Base-by-base conservation (phyloP, 2,888 invertebrate species). In the Papilio demoleus region DNA sequence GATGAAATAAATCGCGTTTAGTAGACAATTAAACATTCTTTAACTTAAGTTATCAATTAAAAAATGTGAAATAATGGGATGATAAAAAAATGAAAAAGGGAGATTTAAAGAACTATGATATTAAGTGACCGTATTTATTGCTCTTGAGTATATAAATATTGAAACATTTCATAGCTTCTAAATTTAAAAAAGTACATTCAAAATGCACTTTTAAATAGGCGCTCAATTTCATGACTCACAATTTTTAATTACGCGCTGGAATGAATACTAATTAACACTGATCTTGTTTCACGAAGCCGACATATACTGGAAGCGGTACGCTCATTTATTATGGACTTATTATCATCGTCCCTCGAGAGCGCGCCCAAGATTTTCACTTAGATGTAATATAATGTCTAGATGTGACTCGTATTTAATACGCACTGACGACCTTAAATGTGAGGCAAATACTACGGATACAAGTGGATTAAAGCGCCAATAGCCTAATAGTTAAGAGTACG, bases 311-410 rank as follows among this genome's bases (percentile, higher is more conserved):
- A 74, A 80, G 80, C 80, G 73, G 72, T 77, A 72, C 73, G 84
- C 81, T 86, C 85, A 85, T 88, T 88, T 85, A 79, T 88, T 83
- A 83, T 77, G 68, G 79, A 82, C 84, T 87, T 86, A 88, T 85
- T 86, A 85, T 82, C 70, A 69, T 70, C 75, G 72, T 79, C 78
- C 78, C 75, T 69, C 63, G 77, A 77, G 80, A 76, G 42, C 61
- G 19, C 61, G 53, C 65, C 65, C 60, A 75, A 79, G 77, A 77
- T 79, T 80, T 77, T 81, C 82, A 75, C 80, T 66, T 56, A 31
- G 50, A 36, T 12, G 24, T 31, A 60, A 8, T 12, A n/a, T 5
- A 31, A 47, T 5, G 6, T 5, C 64, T 68, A 64, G 64, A 68
- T 65, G 12, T 22, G 64, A 42, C 22, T 22, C 14, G n/a, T n/a